These are phyloP conservation scores for Trachymyrmex septentrionalis DNA, from an alignment of 1,140 invertebrate genomes.

Conservation along the genomic window DNA sequence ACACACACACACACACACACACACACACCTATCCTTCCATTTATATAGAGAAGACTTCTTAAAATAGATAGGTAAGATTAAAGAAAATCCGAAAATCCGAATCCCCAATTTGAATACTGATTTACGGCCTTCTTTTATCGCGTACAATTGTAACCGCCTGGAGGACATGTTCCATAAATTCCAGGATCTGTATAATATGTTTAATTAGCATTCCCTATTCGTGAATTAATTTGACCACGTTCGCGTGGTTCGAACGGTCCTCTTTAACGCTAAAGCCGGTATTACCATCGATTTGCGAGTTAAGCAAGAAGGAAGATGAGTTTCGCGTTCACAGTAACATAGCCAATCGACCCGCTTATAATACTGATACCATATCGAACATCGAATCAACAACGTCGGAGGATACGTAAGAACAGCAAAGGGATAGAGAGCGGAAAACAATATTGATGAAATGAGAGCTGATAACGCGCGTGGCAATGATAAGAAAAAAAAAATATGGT, in stretches of 20 bases:
- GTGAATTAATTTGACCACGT: slow-evolving; percentile 16
- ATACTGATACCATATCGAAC: slow-evolving; percentile 6
- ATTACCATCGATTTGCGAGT: slow-evolving; percentile 17
- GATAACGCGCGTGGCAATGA: slow-evolving; percentile 53
- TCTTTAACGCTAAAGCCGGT: slow-evolving; percentile 29
- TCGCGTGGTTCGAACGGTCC: not conserved
- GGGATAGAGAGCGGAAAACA: slow-evolving; percentile 6
- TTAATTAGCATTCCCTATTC: slow-evolving; percentile 1
- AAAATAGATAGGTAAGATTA: not conserved
- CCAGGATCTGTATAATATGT: not conserved
- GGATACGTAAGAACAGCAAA: slow-evolving; percentile 19
- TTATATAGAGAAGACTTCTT: not conserved
- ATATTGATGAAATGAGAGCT: slow-evolving; percentile 20
- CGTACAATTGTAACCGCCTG: slow-evolving; percentile 6
- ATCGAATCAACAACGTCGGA: not conserved
- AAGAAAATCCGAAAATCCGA: not conserved
- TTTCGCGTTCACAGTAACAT: not conserved
- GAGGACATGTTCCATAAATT: not conserved
- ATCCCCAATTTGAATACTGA: slow-evolving; percentile 30
- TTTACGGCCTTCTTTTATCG: not conserved
- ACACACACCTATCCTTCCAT: not conserved
- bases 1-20: no score
- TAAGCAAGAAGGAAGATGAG: not conserved
- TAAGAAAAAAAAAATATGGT: slow-evolving; percentile 64
- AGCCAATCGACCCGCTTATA: not conserved